Evolutionary conservation across 2,888 invertebrate species (phyloP).

Genomic region (Euzophera pinguis): DNA sequence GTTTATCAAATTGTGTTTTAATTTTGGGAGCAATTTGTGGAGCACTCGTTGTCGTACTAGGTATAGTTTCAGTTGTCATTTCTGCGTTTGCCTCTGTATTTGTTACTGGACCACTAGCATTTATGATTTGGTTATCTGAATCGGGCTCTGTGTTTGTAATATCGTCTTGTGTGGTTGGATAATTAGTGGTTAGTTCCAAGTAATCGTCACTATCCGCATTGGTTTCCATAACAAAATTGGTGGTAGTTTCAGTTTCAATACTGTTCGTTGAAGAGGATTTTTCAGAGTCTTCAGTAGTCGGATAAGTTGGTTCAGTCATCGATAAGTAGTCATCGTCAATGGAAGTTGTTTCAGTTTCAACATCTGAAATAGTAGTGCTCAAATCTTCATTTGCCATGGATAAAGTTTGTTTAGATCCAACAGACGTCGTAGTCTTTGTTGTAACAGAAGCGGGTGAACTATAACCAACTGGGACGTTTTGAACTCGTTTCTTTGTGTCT

Average conservation of each 20-base stretch:
- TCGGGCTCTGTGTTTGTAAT: conserved; percentile 37
- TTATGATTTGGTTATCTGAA: conserved; percentile 19
- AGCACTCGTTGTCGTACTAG: conserved; percentile 43
- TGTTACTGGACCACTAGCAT: conserved; percentile 3
- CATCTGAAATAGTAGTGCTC: conserved; percentile 35
- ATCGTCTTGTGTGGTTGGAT: conserved; percentile 47
- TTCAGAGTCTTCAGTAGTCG: conserved; percentile 36
- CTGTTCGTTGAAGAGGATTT: conserved; percentile 42
- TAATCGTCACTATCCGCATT: conserved; percentile 63
- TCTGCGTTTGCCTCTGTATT: conserved; percentile 26
- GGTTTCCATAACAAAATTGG: conserved; percentile 46
- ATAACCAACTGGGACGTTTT: conserved; percentile 67
- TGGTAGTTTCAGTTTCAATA: conserved; percentile 45
- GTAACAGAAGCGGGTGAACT: conserved; percentile 32
- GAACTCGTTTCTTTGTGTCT: conserved; percentile 60
- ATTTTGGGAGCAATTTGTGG: conserved; percentile 51
- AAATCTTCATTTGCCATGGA: conserved; percentile 35
- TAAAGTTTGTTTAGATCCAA: conserved; percentile 26
- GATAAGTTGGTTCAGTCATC: conserved; percentile 42
- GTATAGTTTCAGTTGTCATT: conserved; percentile 31
- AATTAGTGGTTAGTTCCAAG: conserved; percentile 53
- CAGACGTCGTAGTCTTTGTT: conserved; percentile 20
- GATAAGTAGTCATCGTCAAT: conserved; percentile 64
- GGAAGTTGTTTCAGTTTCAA: conserved; percentile 39
- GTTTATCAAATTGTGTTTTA: conserved; percentile 77